These are phyloP conservation scores for Coregonus ussuriensis DNA, from an alignment of 2,797 vertebrate species.

Conservation along the genomic window DNA sequence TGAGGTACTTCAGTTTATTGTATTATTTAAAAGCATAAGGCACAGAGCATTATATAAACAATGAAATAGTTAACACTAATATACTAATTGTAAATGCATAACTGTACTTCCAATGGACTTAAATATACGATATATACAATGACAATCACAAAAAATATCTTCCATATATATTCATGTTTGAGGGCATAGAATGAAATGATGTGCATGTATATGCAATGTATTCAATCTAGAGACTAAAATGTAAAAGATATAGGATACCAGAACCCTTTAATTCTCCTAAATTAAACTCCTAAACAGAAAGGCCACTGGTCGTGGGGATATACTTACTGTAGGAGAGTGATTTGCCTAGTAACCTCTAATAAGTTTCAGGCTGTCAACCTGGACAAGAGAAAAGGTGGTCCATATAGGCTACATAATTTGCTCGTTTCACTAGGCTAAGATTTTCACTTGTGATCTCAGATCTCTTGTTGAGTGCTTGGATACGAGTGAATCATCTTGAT, in stretches of 20 bases:
- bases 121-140: neutral
- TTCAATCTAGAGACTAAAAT: neutral
- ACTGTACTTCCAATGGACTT: neutral
- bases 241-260: neutral
- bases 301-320: neutral
- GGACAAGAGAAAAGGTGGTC: neutral
- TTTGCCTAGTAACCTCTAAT: neutral
- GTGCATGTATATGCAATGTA: neutral
- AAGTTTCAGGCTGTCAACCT: neutral
- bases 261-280: neutral
- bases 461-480: neutral
- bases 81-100: neutral
- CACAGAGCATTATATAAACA: neutral
- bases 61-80: neutral
- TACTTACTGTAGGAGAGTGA: neutral
- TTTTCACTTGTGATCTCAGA: neutral
- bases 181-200: neutral
- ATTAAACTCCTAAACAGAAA: neutral
- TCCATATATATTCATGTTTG: neutral
- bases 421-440: neutral
- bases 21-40: neutral
- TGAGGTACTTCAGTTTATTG: constrained; percentile 1
- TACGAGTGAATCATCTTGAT: neutral
- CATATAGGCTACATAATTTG: neutral
- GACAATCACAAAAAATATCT: neutral